A percentile compares a stretch with the other conserved stretches of the same genome.
Evolutionary conservation across 2,113 vertebrate species (phyloP).

Genomic region (Poecilia latipinna): DNA sequence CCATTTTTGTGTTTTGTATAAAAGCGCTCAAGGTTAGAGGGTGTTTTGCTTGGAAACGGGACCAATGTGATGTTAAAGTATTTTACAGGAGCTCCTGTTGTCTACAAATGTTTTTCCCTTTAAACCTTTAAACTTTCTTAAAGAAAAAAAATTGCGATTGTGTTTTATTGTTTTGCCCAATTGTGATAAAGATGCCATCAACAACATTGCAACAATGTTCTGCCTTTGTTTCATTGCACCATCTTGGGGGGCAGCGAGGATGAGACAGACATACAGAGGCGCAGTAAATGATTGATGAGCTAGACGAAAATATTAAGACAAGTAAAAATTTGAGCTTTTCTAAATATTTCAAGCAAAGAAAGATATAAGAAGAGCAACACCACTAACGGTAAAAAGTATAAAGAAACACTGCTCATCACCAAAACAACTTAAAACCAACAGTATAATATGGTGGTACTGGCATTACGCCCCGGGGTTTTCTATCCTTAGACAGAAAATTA

Average conservation of each 20-base stretch:
- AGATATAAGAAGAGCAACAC: conserved; percentile 62
- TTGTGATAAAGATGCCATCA: conserved; percentile 68
- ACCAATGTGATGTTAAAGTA: conserved; percentile 39
- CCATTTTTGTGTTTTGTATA: conserved; percentile 42
- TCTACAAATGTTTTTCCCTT: conserved; percentile 43
- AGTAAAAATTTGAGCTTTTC: conserved; percentile 61
- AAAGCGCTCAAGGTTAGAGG: conserved; percentile 56
- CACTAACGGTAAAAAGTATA: conserved; percentile 55
- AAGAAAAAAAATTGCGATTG: conserved; percentile 26
- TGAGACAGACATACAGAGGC: conserved; percentile 57
- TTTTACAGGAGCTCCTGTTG: conserved; percentile 35
- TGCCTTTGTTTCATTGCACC: conserved; percentile 63
- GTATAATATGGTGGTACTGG: neutral
- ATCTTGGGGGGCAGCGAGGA: conserved; percentile 57
- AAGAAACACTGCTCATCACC: conserved; percentile 8
- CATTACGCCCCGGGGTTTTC: neutral
- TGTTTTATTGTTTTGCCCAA: conserved; percentile 52
- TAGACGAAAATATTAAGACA: conserved; percentile 56
- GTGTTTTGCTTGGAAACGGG: conserved; percentile 37
- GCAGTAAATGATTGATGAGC: conserved; percentile 61
- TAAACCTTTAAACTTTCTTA: conserved; percentile 53
- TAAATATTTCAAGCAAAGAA: conserved; percentile 74
- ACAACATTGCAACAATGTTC: conserved; percentile 55
- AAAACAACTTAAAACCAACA: neutral
- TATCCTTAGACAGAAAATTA: neutral